phyloP scores from a whole-genome alignment of 2,888 invertebrate genomes.

The Aplocera efformata region DNA sequence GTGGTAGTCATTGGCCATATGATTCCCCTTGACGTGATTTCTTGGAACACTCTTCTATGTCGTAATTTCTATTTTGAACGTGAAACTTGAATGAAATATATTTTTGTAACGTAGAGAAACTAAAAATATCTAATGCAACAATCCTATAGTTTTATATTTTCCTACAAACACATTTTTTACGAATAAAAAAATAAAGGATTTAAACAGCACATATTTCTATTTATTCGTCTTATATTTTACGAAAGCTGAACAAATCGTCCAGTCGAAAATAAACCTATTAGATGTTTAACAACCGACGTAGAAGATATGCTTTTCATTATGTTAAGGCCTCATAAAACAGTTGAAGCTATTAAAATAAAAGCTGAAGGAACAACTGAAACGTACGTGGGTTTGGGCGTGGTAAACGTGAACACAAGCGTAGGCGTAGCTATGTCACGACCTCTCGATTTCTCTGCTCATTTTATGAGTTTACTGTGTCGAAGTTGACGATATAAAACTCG shows the following conservation, averaged over 20 bases:
- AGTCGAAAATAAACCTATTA: constrained; percentile 13
- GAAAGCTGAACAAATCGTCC: neutral
- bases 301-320: constrained; percentile 29
- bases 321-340: constrained; percentile 36
- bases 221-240: too few relatives aligned
- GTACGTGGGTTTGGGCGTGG: constrained; percentile 28
- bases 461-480: constrained; percentile 38
- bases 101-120: too few relatives aligned
- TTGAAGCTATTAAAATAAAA: constrained; percentile 37
- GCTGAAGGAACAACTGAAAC: constrained; percentile 32
- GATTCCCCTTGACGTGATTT: too few relatives aligned
- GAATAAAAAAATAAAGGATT: too few relatives aligned
- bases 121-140: too few relatives aligned
- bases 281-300: constrained; percentile 8
- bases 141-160: too few relatives aligned
- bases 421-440: constrained; percentile 28
- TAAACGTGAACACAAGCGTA: constrained; percentile 34
- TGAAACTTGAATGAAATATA: too few relatives aligned
- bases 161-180: too few relatives aligned
- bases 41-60: too few relatives aligned
- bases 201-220: too few relatives aligned
- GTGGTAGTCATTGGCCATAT: too few relatives aligned
- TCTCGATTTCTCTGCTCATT: constrained; percentile 27
- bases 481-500: constrained; percentile 28
- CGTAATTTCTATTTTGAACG: too few relatives aligned